Conservation (phyloP, 2,113 vertebrate genomes). For the Leptodactylus fuscus region DNA sequence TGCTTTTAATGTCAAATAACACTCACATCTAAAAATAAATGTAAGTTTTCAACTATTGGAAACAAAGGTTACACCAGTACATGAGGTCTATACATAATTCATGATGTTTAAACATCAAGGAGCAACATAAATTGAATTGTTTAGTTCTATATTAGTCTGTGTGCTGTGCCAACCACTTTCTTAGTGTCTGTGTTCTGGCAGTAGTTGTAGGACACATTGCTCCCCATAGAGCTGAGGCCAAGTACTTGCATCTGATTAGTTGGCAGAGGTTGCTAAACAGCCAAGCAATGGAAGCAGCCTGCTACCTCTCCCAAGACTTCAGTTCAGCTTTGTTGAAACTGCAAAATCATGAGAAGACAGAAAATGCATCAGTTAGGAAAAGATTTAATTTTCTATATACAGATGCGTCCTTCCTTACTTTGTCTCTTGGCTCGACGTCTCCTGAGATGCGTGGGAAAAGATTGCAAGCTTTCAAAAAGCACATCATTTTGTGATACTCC, state of each 20-base stretch:
- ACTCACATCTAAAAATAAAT: slow-evolving; percentile 8
- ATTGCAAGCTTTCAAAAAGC: not conserved
- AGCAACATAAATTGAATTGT: slow-evolving; percentile 38
- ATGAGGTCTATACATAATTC: slow-evolving; percentile 9
- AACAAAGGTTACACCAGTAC: slow-evolving; percentile 32
- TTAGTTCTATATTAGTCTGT: slow-evolving; percentile 28
- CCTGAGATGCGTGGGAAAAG: too few relatives aligned
- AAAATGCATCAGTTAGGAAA: too few relatives aligned
- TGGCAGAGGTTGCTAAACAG: slow-evolving; percentile 30
- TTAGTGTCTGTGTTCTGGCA: slow-evolving; percentile 39
- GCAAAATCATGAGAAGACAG: not conserved
- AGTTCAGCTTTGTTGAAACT: not conserved
- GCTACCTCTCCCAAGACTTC: not conserved
- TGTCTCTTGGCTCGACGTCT: too few relatives aligned
- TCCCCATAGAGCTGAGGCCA: slow-evolving; percentile 48
- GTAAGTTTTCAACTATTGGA: not conserved
- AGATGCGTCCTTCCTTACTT: too few relatives aligned
- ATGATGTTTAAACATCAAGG: slow-evolving; percentile 26
- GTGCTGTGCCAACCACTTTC: slow-evolving; percentile 38
- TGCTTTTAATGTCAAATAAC: not conserved
- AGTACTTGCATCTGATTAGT: slow-evolving; percentile 54
- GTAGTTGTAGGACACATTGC: slow-evolving; percentile 23
- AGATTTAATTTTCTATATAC: not conserved
- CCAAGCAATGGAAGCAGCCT: slow-evolving; percentile 5
- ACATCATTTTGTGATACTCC: too few relatives aligned